Percentiles rank a stretch among this genome's conserved stretches.
Evolutionary conservation across 2,113 vertebrate genomes (phyloP).

Genomic region (Paedocypris sp.): DNA sequence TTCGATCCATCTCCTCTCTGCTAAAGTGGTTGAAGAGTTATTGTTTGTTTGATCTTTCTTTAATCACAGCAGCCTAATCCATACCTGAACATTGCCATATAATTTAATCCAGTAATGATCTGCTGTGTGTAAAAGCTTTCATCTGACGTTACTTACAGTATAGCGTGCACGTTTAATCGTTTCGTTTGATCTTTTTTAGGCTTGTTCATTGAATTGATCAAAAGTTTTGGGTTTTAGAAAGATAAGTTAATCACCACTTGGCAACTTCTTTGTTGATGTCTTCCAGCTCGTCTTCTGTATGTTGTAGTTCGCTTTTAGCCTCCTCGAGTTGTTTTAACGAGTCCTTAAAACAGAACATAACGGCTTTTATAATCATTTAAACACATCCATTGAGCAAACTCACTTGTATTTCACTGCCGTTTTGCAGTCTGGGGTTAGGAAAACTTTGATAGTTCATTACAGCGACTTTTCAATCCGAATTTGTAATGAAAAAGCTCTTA

Average conservation of each 20-base stretch:
- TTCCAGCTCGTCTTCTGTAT: not conserved
- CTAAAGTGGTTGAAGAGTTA: slow-evolving; percentile 20
- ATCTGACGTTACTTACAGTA: too few relatives aligned
- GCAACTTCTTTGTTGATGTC: not conserved
- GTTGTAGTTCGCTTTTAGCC: slow-evolving; percentile 3
- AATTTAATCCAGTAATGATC: too few relatives aligned
- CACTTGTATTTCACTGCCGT: not conserved
- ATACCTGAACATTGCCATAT: too few relatives aligned
- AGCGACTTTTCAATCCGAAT: too few relatives aligned
- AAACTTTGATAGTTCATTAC: not conserved
- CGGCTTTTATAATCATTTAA: not conserved
- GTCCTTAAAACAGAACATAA: slow-evolving; percentile 54
- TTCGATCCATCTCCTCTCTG: slow-evolving; percentile 31
- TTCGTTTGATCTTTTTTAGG: too few relatives aligned
- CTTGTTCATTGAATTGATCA: too few relatives aligned
- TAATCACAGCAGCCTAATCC: too few relatives aligned
- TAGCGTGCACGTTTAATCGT: too few relatives aligned
- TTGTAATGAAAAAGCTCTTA: too few relatives aligned
- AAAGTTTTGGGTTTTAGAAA: too few relatives aligned
- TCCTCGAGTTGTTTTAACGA: slow-evolving; percentile 16
- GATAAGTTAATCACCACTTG: slow-evolving; percentile 3
- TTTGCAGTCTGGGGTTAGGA: not conserved
- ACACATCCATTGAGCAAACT: not conserved
- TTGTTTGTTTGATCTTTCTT: not conserved
- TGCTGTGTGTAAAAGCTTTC: too few relatives aligned